Base-by-base conservation (phyloP, 2,797 vertebrate species). In the Xenentodon cancila region DNA sequence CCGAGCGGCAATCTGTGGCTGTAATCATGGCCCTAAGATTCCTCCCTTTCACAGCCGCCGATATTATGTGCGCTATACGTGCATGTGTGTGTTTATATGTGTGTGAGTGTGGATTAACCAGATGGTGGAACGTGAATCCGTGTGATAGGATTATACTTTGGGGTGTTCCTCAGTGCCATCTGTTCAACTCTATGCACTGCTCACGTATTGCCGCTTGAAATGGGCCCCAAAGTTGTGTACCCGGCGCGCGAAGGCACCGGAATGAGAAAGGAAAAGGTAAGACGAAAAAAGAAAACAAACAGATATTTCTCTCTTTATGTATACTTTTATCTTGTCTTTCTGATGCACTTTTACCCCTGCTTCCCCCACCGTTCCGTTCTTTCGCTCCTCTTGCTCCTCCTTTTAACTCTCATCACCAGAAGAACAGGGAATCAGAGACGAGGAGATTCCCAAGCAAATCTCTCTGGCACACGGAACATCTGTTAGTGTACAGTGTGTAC, bases 121-220 rank as follows among this genome's bases (percentile, higher is more conserved):
- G 95, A 97, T 98, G 96, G 95, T 92, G 93, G 93, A 94, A 95
- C 93, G 95, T 93, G 94, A 95, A 95, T 96, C 94, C 92, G 94
- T 94, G 93, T 96, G 95, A 98, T 95, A 97, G 95, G 95, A 97
- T 97, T 97, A 98, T 95, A 94, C 93, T 94, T 95, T 95, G 94
- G 93, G 93, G 92, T 94, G 92, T 93, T 94, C 94, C 94, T 95
- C 91, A 45, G 80, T 91, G 95, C 95, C 94, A 96, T 96, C 95
- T 96, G 95, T 87, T 89, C 89, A 73, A 81, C 81, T 86, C 67
- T 67, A 65, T 73, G 83, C 77, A 55, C 84, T 78, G 85, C 85
- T 90, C 91, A 80, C 90, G 85, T 88, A 89, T 89, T 91, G 85
- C 79, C 46, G 81, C 76, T 83, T 84, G 75, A 88, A 90, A 90